Evolutionary conservation across 2,113 vertebrate genomes (phyloP).

Genomic region (Salvelinus fontinalis): DNA sequence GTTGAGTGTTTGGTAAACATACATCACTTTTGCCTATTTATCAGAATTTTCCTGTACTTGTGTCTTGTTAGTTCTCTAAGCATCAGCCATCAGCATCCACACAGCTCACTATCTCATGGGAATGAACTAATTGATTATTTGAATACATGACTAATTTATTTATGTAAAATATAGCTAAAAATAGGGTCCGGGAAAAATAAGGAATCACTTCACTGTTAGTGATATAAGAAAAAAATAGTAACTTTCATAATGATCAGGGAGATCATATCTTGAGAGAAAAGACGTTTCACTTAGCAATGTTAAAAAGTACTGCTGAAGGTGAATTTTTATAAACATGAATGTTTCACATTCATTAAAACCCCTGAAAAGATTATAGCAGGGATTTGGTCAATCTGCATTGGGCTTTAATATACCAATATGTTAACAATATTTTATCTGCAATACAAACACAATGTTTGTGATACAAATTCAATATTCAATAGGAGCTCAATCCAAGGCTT

Average conservation of each 20-base stretch:
- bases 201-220: not conserved
- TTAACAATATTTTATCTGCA: not conserved
- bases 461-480: no score
- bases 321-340: no score
- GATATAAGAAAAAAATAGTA: not conserved
- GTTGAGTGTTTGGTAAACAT: not conserved
- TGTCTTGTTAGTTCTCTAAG: conserved; percentile 3
- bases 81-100: not conserved
- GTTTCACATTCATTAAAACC: no score
- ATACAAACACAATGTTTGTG: not conserved
- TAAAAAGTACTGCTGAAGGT: no score
- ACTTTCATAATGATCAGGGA: not conserved
- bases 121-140: conserved; percentile 15
- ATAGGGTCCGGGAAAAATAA: not conserved
- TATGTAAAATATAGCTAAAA: conserved; percentile 5
- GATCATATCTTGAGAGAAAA: not conserved
- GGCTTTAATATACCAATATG: not conserved
- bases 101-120: conserved; percentile 3
- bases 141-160: conserved; percentile 14
- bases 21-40: not conserved
- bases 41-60: not conserved
- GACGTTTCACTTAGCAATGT: not conserved
- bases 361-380: no score
- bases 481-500: no score
- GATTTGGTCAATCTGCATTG: not conserved